Percentiles rank a stretch among this genome's conserved stretches.
Evolutionary conservation across 2,113 vertebrate species (phyloP).

Genomic region (Tragelaphus buxtoni): DNA sequence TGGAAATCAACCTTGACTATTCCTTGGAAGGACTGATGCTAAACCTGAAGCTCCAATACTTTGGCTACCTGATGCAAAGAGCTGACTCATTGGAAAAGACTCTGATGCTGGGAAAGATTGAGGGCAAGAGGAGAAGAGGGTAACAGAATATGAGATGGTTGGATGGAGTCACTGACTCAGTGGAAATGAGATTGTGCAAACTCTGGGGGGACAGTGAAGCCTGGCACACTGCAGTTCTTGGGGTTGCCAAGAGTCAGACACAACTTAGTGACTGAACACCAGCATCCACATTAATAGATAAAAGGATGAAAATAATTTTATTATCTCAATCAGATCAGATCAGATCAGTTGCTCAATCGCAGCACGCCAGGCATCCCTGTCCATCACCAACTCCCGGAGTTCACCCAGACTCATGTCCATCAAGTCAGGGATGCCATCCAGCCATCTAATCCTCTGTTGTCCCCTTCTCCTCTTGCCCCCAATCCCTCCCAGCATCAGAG

Average conservation of each 20-base stretch:
- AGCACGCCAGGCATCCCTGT: too few species aligned
- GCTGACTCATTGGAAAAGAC: background rate
- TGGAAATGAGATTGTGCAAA: background rate
- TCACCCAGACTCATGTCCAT: too few species aligned
- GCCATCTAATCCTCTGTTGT: too few species aligned
- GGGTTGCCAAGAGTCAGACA: background rate
- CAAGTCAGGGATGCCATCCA: too few species aligned
- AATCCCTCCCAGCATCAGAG: too few species aligned
- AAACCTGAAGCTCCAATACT: background rate
- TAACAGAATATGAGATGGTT: background rate
- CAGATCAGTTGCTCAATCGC: too few species aligned
- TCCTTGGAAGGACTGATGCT: background rate
- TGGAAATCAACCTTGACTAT: background rate
- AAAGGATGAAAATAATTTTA: background rate
- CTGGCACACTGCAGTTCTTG: background rate
- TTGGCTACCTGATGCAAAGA: background rate
- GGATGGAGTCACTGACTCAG: background rate
- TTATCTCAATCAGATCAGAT: background rate
- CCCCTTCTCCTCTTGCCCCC: too few species aligned
- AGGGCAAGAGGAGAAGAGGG: background rate
- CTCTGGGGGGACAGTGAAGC: background rate
- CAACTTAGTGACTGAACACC: background rate
- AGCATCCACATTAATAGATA: background rate
- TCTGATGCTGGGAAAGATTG: background rate
- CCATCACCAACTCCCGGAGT: too few species aligned